Percentiles rank a stretch among this genome's conserved stretches.
Evolutionary conservation across 2,888 invertebrate genomes (phyloP).

Genomic region (Scaptomyza polygonia): DNA sequence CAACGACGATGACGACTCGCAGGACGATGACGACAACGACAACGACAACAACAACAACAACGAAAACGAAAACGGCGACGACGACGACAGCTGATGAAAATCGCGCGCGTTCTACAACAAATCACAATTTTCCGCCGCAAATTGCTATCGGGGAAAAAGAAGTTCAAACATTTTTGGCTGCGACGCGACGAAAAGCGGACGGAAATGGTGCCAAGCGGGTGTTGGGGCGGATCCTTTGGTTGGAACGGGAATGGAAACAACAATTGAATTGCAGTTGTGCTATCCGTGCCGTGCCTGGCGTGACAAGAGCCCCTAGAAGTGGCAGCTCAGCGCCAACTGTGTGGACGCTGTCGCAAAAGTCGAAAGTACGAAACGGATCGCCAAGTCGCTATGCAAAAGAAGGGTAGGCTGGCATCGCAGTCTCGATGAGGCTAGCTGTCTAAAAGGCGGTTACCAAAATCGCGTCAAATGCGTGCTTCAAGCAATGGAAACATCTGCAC

Average conservation of each 20-base stretch:
- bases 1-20: constrained; percentile 32
- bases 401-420: not conserved
- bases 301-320: constrained; percentile 68
- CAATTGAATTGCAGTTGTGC: constrained; percentile 77
- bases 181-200: constrained; percentile 27
- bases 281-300: constrained; percentile 74
- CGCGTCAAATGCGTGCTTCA: constrained; percentile 59
- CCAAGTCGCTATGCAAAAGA: not conserved
- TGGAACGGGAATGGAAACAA: constrained; percentile 47
- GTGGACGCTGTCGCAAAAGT: not conserved
- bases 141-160: constrained; percentile 76
- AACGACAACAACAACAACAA: constrained; percentile 32
- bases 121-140: constrained; percentile 79
- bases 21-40: constrained; percentile 29
- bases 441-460: constrained; percentile 18
- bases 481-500: constrained; percentile 30
- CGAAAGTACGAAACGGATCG: not conserved
- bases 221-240: not conserved
- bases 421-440: constrained; percentile 1
- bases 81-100: constrained; percentile 76
- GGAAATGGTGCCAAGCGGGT: constrained; percentile 25
- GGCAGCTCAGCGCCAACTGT: constrained; percentile 22
- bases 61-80: constrained; percentile 16
- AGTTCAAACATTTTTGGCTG: constrained; percentile 69
- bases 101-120: constrained; percentile 73